phyloP scores from a whole-genome alignment of 53 echinoderm and acorn worm genomes.

The Mesocentrotus franciscanus region DNA sequence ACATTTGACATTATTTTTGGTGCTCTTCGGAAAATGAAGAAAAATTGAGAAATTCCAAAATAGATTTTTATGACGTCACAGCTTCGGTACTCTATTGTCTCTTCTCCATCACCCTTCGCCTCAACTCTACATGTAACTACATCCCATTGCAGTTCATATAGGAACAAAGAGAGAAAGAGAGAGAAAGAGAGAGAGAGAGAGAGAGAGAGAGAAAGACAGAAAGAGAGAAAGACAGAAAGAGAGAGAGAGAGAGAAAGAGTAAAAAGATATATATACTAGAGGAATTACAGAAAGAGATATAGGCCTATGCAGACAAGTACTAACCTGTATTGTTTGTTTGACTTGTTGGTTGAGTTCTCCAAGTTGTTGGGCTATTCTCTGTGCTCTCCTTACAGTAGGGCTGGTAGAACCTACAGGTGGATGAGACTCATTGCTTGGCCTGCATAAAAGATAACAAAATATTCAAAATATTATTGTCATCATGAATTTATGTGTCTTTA shows the following conservation, averaged over 20 bases:
- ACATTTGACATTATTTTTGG: no score
- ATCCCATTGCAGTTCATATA: no score
- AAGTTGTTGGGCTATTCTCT: conserved; percentile 57
- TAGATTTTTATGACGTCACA: no score
- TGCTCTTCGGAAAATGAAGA: no score
- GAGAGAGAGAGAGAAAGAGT: background rate
- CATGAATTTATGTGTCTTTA: no score
- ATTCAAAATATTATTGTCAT: background rate
- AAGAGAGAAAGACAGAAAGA: background rate
- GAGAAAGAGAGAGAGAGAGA: background rate
- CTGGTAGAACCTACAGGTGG: background rate
- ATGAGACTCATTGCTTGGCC: background rate
- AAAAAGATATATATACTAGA: background rate
- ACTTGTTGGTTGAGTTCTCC: conserved; percentile 65
- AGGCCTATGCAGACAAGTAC: background rate
- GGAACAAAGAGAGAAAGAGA: background rate
- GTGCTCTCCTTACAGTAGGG: conserved; percentile 65
- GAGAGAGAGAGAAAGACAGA: background rate
- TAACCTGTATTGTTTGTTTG: conserved; percentile 63
- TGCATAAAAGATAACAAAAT: background rate
- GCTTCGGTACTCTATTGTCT: no score
- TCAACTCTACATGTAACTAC: no score
- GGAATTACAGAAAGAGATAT: background rate
- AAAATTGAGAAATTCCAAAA: no score
- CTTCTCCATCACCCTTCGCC: no score